Evolutionary conservation across 2,797 vertebrate species (phyloP), one percentile per base, ranked within the genome.

Genomic region (Toxotes lorentzi): DNA sequence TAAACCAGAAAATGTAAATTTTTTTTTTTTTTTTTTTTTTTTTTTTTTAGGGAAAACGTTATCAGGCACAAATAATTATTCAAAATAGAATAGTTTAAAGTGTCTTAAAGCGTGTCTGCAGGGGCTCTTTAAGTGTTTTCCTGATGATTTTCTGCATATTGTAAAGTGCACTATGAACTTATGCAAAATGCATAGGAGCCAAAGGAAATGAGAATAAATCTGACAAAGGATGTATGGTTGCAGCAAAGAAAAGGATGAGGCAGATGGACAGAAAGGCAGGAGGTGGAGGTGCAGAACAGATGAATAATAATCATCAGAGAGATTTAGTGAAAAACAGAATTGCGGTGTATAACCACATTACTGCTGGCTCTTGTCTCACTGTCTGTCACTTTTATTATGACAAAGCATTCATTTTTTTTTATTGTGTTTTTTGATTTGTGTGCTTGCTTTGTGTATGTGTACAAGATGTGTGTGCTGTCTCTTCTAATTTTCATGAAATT

Each of bases 401-500:
- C 70, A 81, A 51, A 70, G 10, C 0, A 1, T 57, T 47, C 23
- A 5, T 13, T 23, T 59, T 64, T 60, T 51, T 66, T 76, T 73
- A 38, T 38, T 75, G 14, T 41, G n/a, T 59, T 67, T 61, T 51
- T 66, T 59, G 9, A 73, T 73, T 65, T 53, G n/a, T n/a, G 43
- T 27, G 40, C 19, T 56, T 27, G 34, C 57, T 60, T 63, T 35
- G 60, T 72, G 5, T 9, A 5, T 38, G 45, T 47, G 27, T 21
- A 30, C 27, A 30, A 30, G 27, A 30, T 30, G 27, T 60, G 43
- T 35, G 35, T 35, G 35, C 35, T 35, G 1, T 35, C 35, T 35
- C 35, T 1, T 0, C 9, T 74, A 73, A 83, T 67, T 79, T 59
- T 57, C 50, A 63, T 79, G 81, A 53, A 74, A 60, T 81, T 68